phyloP scores from a whole-genome alignment of 2,113 vertebrate species.

The Myiozetetes cayanensis region DNA sequence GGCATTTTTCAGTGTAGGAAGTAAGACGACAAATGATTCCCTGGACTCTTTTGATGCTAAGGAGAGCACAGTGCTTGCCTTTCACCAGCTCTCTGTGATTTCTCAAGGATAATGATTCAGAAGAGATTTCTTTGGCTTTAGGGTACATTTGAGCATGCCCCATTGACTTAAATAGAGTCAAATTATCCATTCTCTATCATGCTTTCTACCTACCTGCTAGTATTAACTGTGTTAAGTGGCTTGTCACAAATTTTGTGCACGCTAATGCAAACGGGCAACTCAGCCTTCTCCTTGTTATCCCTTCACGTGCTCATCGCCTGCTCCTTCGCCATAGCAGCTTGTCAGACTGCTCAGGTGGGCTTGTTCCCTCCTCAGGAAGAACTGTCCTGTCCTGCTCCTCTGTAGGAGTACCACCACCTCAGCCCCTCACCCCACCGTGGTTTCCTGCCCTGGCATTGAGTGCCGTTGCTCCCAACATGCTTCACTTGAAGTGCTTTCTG shows the following conservation, averaged over 20 bases:
- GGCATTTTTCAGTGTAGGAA: not conserved
- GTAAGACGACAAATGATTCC: not conserved
- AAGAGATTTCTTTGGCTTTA: not conserved
- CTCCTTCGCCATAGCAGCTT: not conserved
- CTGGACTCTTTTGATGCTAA: not conserved
- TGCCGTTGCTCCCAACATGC: accelerated
- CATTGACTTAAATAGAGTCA: not conserved
- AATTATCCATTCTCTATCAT: not conserved
- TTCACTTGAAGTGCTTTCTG: not conserved
- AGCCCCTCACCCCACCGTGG: not conserved
- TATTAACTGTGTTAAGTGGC: not conserved
- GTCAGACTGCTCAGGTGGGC: not conserved
- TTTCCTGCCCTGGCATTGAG: too few relatives aligned
- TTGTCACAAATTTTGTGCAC: not conserved
- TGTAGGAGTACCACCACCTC: not conserved
- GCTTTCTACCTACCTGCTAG: not conserved
- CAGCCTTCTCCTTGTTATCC: not conserved
- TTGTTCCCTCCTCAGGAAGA: not conserved
- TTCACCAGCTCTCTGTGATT: not conserved
- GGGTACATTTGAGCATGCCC: not conserved
- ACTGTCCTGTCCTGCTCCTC: not conserved
- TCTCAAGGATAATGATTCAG: not conserved
- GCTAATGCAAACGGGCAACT: not conserved
- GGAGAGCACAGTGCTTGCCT: not conserved
- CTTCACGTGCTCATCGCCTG: accelerated